A percentile compares a stretch with the other conserved stretches of the same genome.
These are phyloP conservation scores for Drosophila arizonae DNA, from an alignment of 1,140 invertebrate genomes.

Conservation along the genomic window DNA sequence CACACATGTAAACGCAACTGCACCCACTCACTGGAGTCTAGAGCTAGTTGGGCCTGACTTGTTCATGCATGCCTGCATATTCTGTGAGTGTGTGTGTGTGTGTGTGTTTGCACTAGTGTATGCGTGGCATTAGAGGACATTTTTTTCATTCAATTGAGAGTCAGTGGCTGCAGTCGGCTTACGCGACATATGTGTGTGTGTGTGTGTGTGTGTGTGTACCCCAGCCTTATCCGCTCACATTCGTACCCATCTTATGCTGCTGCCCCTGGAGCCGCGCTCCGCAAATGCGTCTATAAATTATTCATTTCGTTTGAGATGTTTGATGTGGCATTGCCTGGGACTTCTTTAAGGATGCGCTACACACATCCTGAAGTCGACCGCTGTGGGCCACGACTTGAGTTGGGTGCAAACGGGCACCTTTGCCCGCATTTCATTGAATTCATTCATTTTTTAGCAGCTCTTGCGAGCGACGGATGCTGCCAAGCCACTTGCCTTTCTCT, in stretches of 20 bases:
- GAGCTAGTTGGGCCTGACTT: constrained; percentile 6
- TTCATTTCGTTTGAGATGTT: constrained; percentile 80
- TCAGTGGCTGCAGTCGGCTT: constrained; percentile 51
- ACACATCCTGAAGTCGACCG: constrained; percentile 22
- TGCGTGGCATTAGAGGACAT: constrained; percentile 17
- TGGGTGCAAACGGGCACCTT: constrained; percentile 22
- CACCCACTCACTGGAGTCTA: background rate
- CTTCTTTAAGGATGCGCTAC: constrained; percentile 24
- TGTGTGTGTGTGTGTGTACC: constrained; percentile 1
- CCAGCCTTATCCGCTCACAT: background rate
- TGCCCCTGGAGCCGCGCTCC: background rate
- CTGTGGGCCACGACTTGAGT: constrained; percentile 7
- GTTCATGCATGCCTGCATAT: constrained; percentile 26
- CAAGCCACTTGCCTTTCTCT: constrained; percentile 5
- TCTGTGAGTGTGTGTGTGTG: background rate
- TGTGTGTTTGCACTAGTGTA: background rate
- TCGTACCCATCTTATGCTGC: background rate
- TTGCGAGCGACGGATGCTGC: constrained; percentile 24
- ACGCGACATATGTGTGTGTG: constrained; percentile 29
- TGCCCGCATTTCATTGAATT: constrained; percentile 57
- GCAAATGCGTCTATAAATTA: constrained; percentile 74
- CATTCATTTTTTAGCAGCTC: constrained; percentile 62
- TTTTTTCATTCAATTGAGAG: constrained; percentile 21
- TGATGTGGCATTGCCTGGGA: constrained; percentile 58
- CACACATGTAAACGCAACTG: background rate